Base-by-base conservation (phyloP, 2,888 invertebrate genomes). In the Drosophila kambysellisi region DNA sequence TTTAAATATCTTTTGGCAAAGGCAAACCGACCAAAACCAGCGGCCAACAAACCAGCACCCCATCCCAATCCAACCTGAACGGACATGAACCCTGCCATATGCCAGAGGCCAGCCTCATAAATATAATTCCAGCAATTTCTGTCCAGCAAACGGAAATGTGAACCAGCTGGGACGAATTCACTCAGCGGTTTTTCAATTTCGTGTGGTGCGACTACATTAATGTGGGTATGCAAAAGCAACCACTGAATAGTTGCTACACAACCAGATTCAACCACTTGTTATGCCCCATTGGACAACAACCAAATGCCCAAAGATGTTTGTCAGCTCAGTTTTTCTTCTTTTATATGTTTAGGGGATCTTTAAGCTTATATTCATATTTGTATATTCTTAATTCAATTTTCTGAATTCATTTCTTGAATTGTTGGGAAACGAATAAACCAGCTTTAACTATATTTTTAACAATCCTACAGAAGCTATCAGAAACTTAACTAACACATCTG, bases 1-100 rank as follows among this genome's bases (percentile, higher is more conserved):
- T 87, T 87, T 90, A 90, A 87, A 89, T 89, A 87, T 87, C 87
- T 89, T 90, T 71, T 87, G 82, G 58, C 76, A 60, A 48, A 76
- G 77, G 57, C 82, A 74, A 68, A 15, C 63, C n/a, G 39, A 29
- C 29, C 37, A 7, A 29, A 73, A 69, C 70, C 69, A 66, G 52
- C 69, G 68, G 52, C 39, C 69, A 74, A 37, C 59, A 25, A 63
- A 57, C 70, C 83, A 73, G 51, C 20, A 25, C 51, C 37, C 6
- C 56, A 29, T 8, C 51, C 37, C 6, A 41, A 29, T 5, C 35
- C 30, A 29, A 43, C 51, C 54, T 41, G 30, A 54, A 66, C 41
- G 17, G 33, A 60, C 46, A 48, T 39, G 51, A 51, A 43, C 39
- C 51, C 50, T 29, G 51, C 59, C 82, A 78, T 77, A 71, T 83